These are phyloP conservation scores for Otocyon megalotis DNA, from an alignment of 2,113 vertebrate species.

Conservation along the genomic window DNA sequence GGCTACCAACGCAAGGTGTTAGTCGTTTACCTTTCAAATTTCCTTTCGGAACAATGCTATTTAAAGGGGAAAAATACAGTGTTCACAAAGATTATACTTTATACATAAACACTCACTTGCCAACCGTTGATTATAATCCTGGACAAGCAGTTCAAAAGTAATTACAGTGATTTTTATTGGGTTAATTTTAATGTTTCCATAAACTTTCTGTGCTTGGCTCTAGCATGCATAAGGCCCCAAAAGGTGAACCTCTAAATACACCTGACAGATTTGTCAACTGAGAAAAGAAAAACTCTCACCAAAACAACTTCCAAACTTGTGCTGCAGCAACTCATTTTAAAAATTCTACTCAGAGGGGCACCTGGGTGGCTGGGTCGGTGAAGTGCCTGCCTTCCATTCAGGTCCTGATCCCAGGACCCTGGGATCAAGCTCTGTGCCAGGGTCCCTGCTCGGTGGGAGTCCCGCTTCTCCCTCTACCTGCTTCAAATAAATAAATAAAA, in stretches of 20 bases:
- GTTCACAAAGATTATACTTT: conserved; percentile 49
- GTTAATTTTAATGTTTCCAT: conserved; percentile 15
- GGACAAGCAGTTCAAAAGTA: conserved; percentile 45
- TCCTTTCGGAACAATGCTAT: not conserved
- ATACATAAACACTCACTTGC: conserved; percentile 13
- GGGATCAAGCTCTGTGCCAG: too few relatives aligned
- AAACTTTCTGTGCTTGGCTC: conserved; percentile 29
- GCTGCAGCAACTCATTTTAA: not conserved
- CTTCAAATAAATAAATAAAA: too few relatives aligned
- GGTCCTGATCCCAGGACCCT: too few relatives aligned
- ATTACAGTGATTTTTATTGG: not conserved
- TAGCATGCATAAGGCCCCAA: not conserved
- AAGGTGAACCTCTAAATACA: not conserved
- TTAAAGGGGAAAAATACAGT: not conserved
- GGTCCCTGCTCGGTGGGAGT: too few relatives aligned
- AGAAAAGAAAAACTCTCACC: conserved; percentile 10
- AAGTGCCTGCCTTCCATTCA: too few relatives aligned
- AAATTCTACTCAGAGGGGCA: not conserved
- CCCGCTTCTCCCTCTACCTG: too few relatives aligned
- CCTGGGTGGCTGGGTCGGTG: too few relatives aligned
- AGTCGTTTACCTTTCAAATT: conserved; percentile 4
- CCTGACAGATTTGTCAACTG: not conserved
- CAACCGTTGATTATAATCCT: not conserved
- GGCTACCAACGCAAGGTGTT: not conserved
- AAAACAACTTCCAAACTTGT: conserved; percentile 36